These are phyloP conservation scores for Acromyrmex heyeri DNA, from an alignment of 1,140 invertebrate species.

Conservation along the genomic window DNA sequence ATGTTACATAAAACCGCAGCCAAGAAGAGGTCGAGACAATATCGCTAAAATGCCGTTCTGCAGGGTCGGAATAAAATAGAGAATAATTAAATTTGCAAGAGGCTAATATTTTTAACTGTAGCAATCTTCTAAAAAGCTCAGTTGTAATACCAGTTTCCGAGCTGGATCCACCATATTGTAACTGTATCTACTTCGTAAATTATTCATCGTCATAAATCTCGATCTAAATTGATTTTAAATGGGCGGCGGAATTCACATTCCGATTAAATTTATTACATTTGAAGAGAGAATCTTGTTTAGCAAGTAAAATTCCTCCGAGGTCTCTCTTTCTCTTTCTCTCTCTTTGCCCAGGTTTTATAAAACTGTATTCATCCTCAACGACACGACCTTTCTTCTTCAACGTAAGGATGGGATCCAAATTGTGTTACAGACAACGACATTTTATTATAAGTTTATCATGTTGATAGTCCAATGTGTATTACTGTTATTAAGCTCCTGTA, in stretches of 20 bases:
- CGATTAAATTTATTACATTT: conserved; percentile 16
- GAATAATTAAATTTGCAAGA: conserved; percentile 1
- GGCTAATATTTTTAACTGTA: not conserved
- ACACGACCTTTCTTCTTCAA: not conserved
- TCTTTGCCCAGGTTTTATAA: not conserved
- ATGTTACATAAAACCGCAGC: not conserved
- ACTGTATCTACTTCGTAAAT: conserved; percentile 17
- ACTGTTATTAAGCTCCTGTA: conserved; percentile 8
- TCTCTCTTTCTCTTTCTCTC: not conserved
- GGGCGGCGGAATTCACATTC: not conserved
- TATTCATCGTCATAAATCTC: conserved; percentile 31
- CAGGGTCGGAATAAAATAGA: not conserved
- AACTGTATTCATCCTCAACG: not conserved
- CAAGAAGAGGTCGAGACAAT: not conserved
- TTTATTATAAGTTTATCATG: not conserved
- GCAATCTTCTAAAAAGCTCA: not conserved
- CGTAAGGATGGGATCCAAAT: not conserved
- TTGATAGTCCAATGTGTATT: not conserved
- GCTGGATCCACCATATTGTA: not conserved
- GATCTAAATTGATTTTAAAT: conserved; percentile 16
- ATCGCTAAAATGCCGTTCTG: not conserved
- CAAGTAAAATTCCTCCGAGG: conserved; percentile 11
- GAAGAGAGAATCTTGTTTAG: conserved; percentile 1
- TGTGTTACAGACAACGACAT: not conserved
- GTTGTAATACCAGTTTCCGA: not conserved